Base-by-base conservation (phyloP, 2,797 vertebrate genomes). In the Pempheris klunzingeri region DNA sequence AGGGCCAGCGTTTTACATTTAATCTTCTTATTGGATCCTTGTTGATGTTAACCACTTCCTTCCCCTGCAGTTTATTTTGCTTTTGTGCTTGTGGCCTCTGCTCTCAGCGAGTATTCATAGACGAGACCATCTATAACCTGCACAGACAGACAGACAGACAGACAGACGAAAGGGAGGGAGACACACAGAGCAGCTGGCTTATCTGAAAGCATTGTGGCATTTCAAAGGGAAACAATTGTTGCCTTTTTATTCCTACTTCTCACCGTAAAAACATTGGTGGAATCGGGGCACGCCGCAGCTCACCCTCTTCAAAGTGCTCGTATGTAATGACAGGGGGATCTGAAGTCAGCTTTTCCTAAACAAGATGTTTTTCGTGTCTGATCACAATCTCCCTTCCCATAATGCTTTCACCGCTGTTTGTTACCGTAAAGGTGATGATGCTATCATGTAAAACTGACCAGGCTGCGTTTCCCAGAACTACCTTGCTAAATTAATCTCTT, bases 61-160 rank as follows among this genome's bases (percentile, higher is more conserved):
- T 94, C 94, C 92, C 92, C 89, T 91, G 88, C 87, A 92, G 95
- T 98, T 98, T 98, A 96, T 98, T 98, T 98, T 96, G 95, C 95
- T 97, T 98, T 95, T 95, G 95, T 96, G 94, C 93, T 93, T 95
- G 90, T 92, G 92, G 95, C 95, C 96, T 96, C 94, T 93, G 94
- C 95, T 95, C 95, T 95, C 93, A 90, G 84, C 81, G 88, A 92
- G 91, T 84, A 88, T 88, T 95, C 78, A 68, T 88, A 92, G 92
- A 95, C 91, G 91, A 94, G 91, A 93, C 91, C 87, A 94, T 94
- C 92, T 89, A 90, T 94, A 88, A 96, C 94, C 90, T 92, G 90
- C 88, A 30, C 77, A 82, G 80, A 65, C 84, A 77, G 66, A 77
- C 30, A 41, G 70, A 64, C 36, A 15, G 62, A 38, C 36, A 39